Base-by-base conservation (phyloP, 30 jellyfish, hydroid and myxozoan species). In the Kudoa iwatai region DNA sequence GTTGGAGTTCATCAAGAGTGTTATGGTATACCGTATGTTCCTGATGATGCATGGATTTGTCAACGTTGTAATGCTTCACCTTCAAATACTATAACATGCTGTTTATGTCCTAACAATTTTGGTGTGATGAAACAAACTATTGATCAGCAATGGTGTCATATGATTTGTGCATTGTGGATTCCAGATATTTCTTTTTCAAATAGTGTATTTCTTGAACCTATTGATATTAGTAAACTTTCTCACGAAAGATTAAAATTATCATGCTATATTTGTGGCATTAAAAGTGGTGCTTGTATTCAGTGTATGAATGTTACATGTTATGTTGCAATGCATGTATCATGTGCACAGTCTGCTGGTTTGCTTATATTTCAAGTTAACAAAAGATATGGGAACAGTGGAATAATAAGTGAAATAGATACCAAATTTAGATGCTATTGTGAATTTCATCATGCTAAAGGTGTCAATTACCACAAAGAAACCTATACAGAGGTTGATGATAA, bases 31-130 rank as follows among this genome's bases (percentile, higher is more conserved):
- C 96, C 96, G 4, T 77, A 62, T 33, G 64, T 77, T 36, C 96
- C 96, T 17, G 96, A 77, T 48, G 96, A 88, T 20, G 85, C 64
- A 50, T 77, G 96, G 96, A 53, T 77, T 20, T 77, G 96, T 45
- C 58, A 83, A n/a, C 66, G 65, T 10, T 77, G 96, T 38, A 53
- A 57, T 32, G 85, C 57, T 44, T 62, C 96, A 9, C 96, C 96
- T 15, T 77, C 96, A 0, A 63, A 51, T 44, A 85, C 88, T 4
- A 88, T 77, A 6, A 82, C 53, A 20, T 77, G 96, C 52, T 69
- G 54, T 14, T 40, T 77, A 25, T 77, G 96, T 44, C 96, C 96
- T 11, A 63, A 55, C 19, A 47, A 77, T 48, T 57, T 65, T 23
- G 96, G 96, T 23, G 96, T 87, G 24, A 57, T 77, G 52, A 77